Base-by-base conservation (phyloP, 1,140 invertebrate species). In the Drepana arcuata region DNA sequence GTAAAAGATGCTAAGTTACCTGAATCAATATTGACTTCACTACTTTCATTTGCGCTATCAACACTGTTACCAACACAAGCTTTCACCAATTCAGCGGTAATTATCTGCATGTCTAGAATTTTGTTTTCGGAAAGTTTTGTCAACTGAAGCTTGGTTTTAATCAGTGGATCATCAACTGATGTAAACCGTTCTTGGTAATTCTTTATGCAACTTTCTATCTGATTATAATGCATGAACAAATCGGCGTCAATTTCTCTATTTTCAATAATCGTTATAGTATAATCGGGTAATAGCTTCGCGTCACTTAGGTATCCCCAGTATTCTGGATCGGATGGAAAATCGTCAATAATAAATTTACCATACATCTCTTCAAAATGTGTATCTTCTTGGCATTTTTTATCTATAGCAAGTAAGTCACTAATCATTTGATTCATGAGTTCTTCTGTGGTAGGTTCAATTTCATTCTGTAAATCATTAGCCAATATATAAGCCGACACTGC, bases 291-390 rank as follows among this genome's bases (percentile, higher is more conserved):
- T 33, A 83, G 63, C n/a, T 79, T 67, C 11, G 60, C 48, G 12
- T 80, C 66, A 2, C 40, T 52, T 3, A 89, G 48, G 35, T 58
- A 63, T 34, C 58, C 52, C 69, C 87, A 83, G 46, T 74, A 63
- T 41, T 86, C 77, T n/a, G 64, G 18, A 43, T 85, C 68, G 9
- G 69, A 53, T 14, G 78, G 64, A 68, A 88, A 84, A 2, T 80
- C 86, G 60, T 88, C 87, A 14, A 89, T 62, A 41, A 89, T 80
- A 80, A 83, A 89, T 35, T 84, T 85, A 9, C 82, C 79, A 48
- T 80, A 83, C 34, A 37, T 9, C 37, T 60, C 29, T 34, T 70
- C 32, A 42, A 41, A 34, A 44, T 51, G 49, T 39, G 56, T 23
- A 44, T 45, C 6, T 42, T 60, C 21, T 44, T 52, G 18, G 41